These are phyloP conservation scores for Trissolcus basalis DNA, from an alignment of 1,140 invertebrate species.

Conservation along the genomic window DNA sequence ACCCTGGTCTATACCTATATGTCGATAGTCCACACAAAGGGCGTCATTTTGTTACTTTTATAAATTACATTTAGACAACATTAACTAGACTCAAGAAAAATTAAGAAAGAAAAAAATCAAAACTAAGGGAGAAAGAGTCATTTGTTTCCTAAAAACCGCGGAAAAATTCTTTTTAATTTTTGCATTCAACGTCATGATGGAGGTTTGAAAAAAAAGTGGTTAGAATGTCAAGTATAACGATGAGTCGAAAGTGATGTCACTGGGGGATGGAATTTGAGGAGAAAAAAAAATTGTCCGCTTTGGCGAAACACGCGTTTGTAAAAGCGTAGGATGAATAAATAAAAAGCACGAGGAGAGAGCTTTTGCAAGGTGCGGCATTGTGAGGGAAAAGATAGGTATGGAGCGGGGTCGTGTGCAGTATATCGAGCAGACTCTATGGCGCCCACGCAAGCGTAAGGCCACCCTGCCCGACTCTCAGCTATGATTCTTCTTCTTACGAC, in stretches of 20 bases:
- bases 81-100: too few species aligned
- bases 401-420: slow-evolving; percentile 43
- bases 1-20: slow-evolving; percentile 28
- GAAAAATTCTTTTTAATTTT: too few species aligned
- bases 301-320: neutral
- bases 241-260: too few species aligned
- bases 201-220: too few species aligned
- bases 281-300: too few species aligned
- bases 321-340: slow-evolving; percentile 53
- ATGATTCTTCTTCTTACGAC: slow-evolving; percentile 7
- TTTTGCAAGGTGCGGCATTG: slow-evolving; percentile 39
- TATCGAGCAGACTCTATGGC: slow-evolving; percentile 65
- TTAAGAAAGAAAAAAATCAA: too few species aligned
- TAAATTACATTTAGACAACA: too few species aligned
- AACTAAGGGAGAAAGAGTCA: too few species aligned
- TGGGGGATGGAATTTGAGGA: too few species aligned
- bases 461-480: slow-evolving; percentile 36
- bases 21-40: slow-evolving; percentile 22
- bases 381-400: slow-evolving; percentile 29
- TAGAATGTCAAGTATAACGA: too few species aligned
- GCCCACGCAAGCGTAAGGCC: slow-evolving; percentile 65
- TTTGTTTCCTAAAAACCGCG: too few species aligned
- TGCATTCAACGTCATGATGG: too few species aligned
- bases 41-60: slow-evolving; percentile 8
- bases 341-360: slow-evolving; percentile 38